A percentile compares a stretch with the other conserved stretches of the same genome.
These are phyloP conservation scores for Aphelenchoides bicaudatus DNA, from an alignment of 2,888 invertebrate species.

Conservation along the genomic window DNA sequence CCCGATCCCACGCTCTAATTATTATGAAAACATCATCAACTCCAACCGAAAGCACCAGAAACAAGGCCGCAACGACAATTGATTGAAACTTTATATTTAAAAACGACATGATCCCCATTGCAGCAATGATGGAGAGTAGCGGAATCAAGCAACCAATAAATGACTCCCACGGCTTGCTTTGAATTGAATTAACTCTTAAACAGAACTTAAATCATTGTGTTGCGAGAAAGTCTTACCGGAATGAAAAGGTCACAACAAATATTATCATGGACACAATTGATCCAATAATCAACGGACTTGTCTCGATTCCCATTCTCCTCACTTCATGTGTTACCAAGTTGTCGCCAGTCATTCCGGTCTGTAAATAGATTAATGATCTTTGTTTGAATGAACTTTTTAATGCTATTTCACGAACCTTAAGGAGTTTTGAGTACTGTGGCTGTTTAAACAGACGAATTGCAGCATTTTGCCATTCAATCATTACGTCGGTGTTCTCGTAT, in stretches of 20 bases:
- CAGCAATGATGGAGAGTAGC: constrained; percentile 41
- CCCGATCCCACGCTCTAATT: constrained; percentile 25
- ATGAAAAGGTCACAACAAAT: constrained; percentile 45
- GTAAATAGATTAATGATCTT: constrained; percentile 23
- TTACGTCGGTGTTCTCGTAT: constrained; percentile 38
- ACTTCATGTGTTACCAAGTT: constrained; percentile 52
- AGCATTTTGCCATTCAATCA: constrained; percentile 41
- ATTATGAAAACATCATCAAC: constrained; percentile 57
- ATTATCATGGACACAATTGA: constrained; percentile 52
- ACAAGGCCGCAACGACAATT: constrained; percentile 53
- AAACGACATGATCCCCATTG: constrained; percentile 41
- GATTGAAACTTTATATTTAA: constrained; percentile 48
- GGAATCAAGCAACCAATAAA: constrained; percentile 52
- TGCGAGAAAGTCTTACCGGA: constrained; percentile 28
- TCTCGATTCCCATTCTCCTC: constrained; percentile 53
- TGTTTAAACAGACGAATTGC: constrained; percentile 41
- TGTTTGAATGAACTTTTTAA: constrained; percentile 1
- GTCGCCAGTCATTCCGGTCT: constrained; percentile 55
- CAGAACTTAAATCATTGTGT: background rate
- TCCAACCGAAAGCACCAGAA: constrained; percentile 55
- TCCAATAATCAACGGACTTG: constrained; percentile 47
- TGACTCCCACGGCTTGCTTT: constrained; percentile 50
- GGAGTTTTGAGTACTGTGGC: constrained; percentile 34
- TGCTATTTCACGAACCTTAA: constrained; percentile 30
- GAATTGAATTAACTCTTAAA: constrained; percentile 36